Conservation (phyloP, 2,113 vertebrate genomes). For the Scytalopus superciliaris region DNA sequence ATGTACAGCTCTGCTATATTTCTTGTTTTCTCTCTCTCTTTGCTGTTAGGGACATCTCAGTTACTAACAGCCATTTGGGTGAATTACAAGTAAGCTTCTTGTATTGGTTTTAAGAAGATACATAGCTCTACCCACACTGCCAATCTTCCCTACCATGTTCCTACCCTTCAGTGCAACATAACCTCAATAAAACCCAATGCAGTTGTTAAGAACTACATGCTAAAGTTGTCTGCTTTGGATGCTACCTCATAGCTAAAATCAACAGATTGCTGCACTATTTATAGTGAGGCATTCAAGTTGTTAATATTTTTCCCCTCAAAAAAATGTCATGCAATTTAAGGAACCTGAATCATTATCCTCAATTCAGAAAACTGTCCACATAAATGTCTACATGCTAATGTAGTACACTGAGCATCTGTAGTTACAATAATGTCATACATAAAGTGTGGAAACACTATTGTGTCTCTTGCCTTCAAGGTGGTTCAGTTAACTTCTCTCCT, state of each 20-base stretch:
- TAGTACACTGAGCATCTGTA: not conserved
- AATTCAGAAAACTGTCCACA: not conserved
- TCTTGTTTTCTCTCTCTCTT: not conserved
- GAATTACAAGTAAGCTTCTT: not conserved
- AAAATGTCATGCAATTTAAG: not conserved
- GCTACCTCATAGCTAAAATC: not conserved
- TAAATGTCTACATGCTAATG: not conserved
- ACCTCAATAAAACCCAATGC: not conserved
- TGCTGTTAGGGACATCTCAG: not conserved
- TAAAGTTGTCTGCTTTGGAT: not conserved
- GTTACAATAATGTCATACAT: not conserved
- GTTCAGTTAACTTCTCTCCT: not conserved
- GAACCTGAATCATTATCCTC: not conserved
- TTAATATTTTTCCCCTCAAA: not conserved
- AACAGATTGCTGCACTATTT: not conserved
- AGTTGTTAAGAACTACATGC: not conserved
- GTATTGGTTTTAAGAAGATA: not conserved
- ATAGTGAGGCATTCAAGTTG: not conserved
- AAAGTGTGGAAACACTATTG: not conserved
- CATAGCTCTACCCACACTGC: not conserved
- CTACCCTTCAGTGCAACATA: not conserved
- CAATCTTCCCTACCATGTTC: not conserved
- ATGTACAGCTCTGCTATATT: not conserved
- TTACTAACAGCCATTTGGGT: not conserved
- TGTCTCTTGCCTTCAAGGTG: not conserved